Percentiles rank a stretch among this genome's conserved stretches.
Conservation (phyloP, 2,888 invertebrate species). For the Tipula lateralis region DNA sequence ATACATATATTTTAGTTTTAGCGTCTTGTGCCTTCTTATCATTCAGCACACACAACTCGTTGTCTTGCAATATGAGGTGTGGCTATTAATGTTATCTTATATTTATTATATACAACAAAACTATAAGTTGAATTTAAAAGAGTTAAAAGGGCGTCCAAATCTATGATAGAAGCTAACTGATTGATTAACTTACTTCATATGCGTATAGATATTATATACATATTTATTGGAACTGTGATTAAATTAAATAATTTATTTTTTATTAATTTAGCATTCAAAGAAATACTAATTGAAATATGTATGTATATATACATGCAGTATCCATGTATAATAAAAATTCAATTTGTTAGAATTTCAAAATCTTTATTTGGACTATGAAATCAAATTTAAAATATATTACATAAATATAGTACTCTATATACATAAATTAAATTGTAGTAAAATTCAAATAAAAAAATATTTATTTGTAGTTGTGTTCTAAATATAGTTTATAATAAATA, state of each 20-base stretch:
- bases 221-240: background rate
- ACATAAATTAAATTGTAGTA: background rate
- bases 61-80: background rate
- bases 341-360: background rate
- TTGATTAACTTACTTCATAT: background rate
- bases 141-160: background rate
- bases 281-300: background rate
- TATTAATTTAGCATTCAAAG: background rate
- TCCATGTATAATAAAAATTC: background rate
- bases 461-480: background rate
- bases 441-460: background rate
- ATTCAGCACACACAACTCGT: background rate
- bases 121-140: background rate
- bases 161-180: background rate
- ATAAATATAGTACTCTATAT: background rate
- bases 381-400: background rate
- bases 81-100: background rate
- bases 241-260: background rate
- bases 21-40: background rate
- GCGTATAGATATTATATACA: background rate
- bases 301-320: too few relatives aligned
- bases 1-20: background rate
- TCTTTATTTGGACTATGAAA: background rate
- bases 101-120: background rate
- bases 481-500: background rate